These are phyloP conservation scores for Melinaea menophilus DNA, from an alignment of 2,888 invertebrate genomes.

Conservation along the genomic window DNA sequence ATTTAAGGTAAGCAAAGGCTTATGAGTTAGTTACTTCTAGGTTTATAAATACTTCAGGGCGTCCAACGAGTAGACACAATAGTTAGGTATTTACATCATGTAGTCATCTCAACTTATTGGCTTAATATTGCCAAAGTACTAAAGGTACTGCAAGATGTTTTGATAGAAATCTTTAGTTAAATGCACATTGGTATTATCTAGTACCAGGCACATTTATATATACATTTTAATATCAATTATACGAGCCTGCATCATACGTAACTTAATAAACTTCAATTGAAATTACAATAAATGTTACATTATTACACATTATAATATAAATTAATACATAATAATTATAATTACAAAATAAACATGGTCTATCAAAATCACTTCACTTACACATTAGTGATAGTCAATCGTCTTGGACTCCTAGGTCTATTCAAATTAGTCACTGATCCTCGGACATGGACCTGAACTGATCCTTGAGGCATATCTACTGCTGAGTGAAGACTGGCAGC, in stretches of 20 bases:
- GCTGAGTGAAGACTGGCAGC: conserved; percentile 67
- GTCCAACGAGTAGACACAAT: neutral
- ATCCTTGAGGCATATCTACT: conserved; percentile 59
- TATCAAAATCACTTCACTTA: conserved; percentile 29
- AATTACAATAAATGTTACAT: too few relatives aligned
- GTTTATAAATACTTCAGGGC: conserved; percentile 13
- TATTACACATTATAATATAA: neutral
- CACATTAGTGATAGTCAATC: conserved; percentile 65
- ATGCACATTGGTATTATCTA: too few relatives aligned
- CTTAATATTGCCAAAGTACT: too few relatives aligned
- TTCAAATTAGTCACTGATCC: conserved; percentile 61
- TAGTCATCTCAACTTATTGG: neutral
- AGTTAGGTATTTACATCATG: too few relatives aligned
- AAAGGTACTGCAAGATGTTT: too few relatives aligned
- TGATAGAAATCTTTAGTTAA: too few relatives aligned
- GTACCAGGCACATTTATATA: too few relatives aligned
- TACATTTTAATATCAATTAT: too few relatives aligned
- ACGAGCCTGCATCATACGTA: too few relatives aligned
- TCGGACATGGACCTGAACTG: conserved; percentile 66
- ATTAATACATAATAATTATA: neutral
- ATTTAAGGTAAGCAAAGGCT: conserved; percentile 37
- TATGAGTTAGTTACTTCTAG: conserved; percentile 25
- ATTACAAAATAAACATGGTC: conserved; percentile 22
- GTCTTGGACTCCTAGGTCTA: conserved; percentile 62
- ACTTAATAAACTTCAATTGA: too few relatives aligned